Conservation (phyloP, 92 coral and sea anemone species). For the Porites evermanni region DNA sequence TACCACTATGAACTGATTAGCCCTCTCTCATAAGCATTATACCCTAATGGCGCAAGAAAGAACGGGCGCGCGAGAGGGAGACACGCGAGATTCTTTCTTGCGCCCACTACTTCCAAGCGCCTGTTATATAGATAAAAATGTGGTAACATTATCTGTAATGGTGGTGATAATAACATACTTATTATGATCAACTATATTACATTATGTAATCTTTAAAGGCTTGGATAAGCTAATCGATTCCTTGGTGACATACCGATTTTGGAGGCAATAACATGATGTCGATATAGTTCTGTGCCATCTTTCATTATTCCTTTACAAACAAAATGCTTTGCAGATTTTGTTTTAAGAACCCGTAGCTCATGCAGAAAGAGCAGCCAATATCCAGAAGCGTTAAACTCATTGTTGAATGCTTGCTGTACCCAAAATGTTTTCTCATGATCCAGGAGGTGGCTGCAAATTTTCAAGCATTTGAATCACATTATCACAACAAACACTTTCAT, state of each 20-base stretch:
- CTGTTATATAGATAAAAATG: too few relatives aligned
- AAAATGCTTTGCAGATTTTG: conserved; percentile 65
- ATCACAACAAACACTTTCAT: neutral
- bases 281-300: conserved; percentile 75
- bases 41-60: too few relatives aligned
- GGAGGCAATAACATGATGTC: conserved; percentile 73
- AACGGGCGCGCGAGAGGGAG: too few relatives aligned
- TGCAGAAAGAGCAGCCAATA: conserved; percentile 27
- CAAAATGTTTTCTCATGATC: conserved; percentile 65
- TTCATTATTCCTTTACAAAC: conserved; percentile 68
- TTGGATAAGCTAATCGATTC: neutral
- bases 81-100: too few relatives aligned
- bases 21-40: too few relatives aligned
- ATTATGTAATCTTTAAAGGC: too few relatives aligned
- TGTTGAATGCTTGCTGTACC: conserved; percentile 72
- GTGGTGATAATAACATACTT: too few relatives aligned
- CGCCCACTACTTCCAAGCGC: too few relatives aligned
- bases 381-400: conserved; percentile 57
- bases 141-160: too few relatives aligned
- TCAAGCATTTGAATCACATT: too few relatives aligned
- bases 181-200: too few relatives aligned
- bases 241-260: conserved; percentile 15
- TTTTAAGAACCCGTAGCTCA: conserved; percentile 50
- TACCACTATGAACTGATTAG: too few relatives aligned
- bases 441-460: conserved; percentile 39